phyloP scores from a whole-genome alignment of 1,140 invertebrate species.

The Tetranychus urticae region DNA sequence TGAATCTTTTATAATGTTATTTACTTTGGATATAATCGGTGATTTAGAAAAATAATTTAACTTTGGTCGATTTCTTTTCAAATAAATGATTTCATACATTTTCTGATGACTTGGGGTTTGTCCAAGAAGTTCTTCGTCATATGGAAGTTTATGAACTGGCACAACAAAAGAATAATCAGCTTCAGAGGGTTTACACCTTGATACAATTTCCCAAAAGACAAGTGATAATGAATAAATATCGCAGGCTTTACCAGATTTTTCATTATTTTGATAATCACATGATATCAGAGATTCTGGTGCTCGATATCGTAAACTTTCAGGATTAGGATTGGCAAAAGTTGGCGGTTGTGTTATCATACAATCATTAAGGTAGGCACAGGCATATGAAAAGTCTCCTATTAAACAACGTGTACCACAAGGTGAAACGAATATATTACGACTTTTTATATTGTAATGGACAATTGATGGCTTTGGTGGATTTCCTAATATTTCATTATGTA shows the following conservation, averaged over 20 bases:
- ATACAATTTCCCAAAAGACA: conserved; percentile 80
- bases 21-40: too few relatives aligned
- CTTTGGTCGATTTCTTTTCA: too few relatives aligned
- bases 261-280: conserved; percentile 74
- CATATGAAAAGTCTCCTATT: conserved; percentile 73
- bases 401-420: conserved; percentile 65
- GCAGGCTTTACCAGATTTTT: conserved; percentile 79
- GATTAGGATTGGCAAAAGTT: conserved; percentile 20
- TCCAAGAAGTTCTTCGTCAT: too few relatives aligned
- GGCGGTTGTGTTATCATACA: not conserved
- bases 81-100: too few relatives aligned
- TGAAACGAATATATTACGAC: conserved; percentile 87
- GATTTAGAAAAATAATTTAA: too few relatives aligned
- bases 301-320: conserved; percentile 40
- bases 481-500: conserved; percentile 69
- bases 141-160: too few relatives aligned
- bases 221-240: conserved; percentile 87
- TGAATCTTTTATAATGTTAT: too few relatives aligned
- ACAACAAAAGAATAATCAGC: too few relatives aligned
- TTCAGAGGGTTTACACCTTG: too few relatives aligned
- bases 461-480: conserved; percentile 80
- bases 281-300: conserved; percentile 34
- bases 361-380: not conserved
- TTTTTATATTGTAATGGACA: conserved; percentile 83
- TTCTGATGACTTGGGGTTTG: too few relatives aligned